Conservation (phyloP, 2,113 vertebrate genomes). For the Sardina pilchardus region DNA sequence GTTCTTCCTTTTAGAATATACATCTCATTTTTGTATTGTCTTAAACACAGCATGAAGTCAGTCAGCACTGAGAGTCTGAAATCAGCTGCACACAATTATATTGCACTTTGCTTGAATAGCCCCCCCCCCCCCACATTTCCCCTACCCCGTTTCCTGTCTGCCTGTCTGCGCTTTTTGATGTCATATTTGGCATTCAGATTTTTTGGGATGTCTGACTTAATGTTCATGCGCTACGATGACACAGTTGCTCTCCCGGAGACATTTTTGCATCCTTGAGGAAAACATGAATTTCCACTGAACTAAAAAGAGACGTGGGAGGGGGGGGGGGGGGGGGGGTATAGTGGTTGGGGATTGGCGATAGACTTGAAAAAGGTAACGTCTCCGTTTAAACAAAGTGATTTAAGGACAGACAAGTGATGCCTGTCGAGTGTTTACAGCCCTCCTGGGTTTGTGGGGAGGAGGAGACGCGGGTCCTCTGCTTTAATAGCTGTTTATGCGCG, state of each 20-base stretch:
- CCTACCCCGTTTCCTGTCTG: neutral
- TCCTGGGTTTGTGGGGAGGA: neutral
- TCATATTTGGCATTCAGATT: slow-evolving; percentile 8
- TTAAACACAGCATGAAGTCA: neutral
- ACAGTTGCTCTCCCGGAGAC: neutral
- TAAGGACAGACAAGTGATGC: neutral
- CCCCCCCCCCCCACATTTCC: neutral
- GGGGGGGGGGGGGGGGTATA: no score
- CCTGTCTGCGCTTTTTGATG: slow-evolving; percentile 5
- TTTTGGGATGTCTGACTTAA: neutral
- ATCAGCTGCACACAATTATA: neutral
- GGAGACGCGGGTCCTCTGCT: neutral
- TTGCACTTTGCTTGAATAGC: neutral
- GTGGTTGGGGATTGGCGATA: neutral
- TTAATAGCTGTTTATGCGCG: slow-evolving; percentile 4
- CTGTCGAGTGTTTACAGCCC: neutral
- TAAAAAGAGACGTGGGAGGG: neutral
- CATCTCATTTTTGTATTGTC: neutral
- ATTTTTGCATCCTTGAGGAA: neutral
- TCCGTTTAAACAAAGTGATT: neutral
- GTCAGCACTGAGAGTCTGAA: neutral
- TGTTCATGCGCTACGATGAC: neutral
- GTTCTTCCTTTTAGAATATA: neutral
- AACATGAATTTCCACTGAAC: slow-evolving; percentile 5
- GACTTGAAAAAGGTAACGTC: slow-evolving; percentile 1